Evolutionary conservation across 30 jellyfish, hydroid and myxozoan genomes (phyloP), one percentile per base, ranked within the genome.

Genomic region (Hydractinia echinata): DNA sequence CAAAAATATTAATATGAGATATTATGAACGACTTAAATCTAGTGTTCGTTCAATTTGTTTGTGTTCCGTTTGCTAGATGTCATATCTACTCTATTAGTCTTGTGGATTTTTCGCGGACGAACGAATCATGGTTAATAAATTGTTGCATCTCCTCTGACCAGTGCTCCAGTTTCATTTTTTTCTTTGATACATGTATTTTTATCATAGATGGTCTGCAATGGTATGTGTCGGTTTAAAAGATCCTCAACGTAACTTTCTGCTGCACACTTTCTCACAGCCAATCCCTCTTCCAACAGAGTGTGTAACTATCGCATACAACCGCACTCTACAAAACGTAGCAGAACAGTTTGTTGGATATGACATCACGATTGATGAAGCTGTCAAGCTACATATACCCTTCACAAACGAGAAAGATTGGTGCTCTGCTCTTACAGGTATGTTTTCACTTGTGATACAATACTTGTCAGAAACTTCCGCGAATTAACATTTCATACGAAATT

Each of bases 371-470:
- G 94, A 81, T 55, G 96, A 89, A 8, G 95, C 95, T 30, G 90
- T 89, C 7, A 72, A 89, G 61, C 53, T 83, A 7, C 69, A 56
- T 76, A 72, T 76, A 54, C 96, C 96, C 6, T 82, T 83, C 60
- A 53, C 95, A 52, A 74, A 60, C 6, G 87, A 84, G 19, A 85
- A 84, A 72, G 97, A 90, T 83, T 90, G 97, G 97, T 85, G 97
- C 76, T 85, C 82, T n/a, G 80, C 68, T 6, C 74, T 90, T 54
- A 62, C 95, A 61, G 95, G 97, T 90, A 53, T 18, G 85, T 44
- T 52, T 62, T 11, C 7, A 48, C 11, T 61, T 5, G 19, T 6
- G 9, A 0, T 6, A 1, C 39, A 6, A 3, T 64, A 64, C 0
- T 58, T 30, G 44, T 30, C 44, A 30, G 2, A 30, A 10, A 54